phyloP scores from a whole-genome alignment of 2,888 invertebrate genomes.

The Xanthorhoe designata region DNA sequence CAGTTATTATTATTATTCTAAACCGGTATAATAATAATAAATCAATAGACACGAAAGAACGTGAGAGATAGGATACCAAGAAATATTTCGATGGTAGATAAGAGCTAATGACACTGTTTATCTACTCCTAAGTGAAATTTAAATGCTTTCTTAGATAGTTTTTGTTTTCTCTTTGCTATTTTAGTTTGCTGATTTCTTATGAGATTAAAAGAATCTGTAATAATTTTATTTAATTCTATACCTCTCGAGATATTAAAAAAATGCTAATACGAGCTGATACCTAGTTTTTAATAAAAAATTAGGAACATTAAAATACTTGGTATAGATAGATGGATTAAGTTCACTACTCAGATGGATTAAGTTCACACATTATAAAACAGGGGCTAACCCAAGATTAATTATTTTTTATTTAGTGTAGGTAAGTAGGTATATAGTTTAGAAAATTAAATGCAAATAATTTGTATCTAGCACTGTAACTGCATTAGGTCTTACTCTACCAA shows the following conservation, averaged over 20 bases:
- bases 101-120: slow-evolving; percentile 33
- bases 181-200: not conserved
- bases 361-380: no score
- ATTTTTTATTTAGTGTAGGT: no score
- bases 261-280: no score
- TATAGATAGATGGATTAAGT: no score
- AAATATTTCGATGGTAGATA: slow-evolving; percentile 40
- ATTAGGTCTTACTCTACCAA: no score
- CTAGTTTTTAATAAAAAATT: no score
- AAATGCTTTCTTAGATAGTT: slow-evolving; percentile 1
- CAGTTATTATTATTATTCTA: slow-evolving; percentile 20
- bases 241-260: no score
- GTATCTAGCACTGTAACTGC: no score
- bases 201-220: not conserved
- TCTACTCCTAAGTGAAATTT: slow-evolving; percentile 16
- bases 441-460: not conserved
- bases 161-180: not conserved
- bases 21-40: slow-evolving; percentile 29
- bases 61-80: slow-evolving; percentile 33
- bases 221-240: not conserved
- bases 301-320: no score
- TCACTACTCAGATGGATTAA: no score
- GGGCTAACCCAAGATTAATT: no score
- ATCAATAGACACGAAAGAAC: slow-evolving; percentile 29
- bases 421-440: no score